Percentiles rank a stretch among this genome's conserved stretches.
These are phyloP conservation scores for Atherinosoma microstoma DNA, from an alignment of 2,797 vertebrate species.

Conservation along the genomic window DNA sequence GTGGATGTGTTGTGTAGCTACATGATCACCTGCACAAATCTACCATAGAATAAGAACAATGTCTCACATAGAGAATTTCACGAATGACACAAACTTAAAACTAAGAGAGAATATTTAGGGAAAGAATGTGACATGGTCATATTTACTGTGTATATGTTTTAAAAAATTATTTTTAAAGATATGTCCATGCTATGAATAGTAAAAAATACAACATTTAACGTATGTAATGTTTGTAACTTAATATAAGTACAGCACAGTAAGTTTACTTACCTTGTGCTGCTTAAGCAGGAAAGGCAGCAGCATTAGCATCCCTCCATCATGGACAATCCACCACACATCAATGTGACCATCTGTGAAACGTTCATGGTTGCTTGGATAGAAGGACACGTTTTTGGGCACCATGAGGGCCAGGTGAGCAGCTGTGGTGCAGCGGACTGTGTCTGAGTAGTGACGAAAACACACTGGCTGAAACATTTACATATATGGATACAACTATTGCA, in stretches of 20 bases:
- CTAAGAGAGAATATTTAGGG: neutral
- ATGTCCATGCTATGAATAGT: neutral
- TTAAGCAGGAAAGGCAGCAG: slow-evolving; percentile 96
- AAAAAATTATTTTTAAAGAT: neutral
- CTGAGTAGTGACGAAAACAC: slow-evolving; percentile 71
- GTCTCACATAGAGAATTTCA: neutral
- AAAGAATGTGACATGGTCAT: neutral
- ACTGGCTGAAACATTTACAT: slow-evolving; percentile 25
- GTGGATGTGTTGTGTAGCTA: neutral
- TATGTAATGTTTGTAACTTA: neutral
- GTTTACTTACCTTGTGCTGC: slow-evolving; percentile 91
- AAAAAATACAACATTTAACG: neutral
- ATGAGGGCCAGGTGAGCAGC: slow-evolving; percentile 95
- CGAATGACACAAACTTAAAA: slow-evolving; percentile 8
- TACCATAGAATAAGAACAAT: neutral
- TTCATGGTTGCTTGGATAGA: slow-evolving; percentile 97
- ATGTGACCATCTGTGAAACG: slow-evolving; percentile 97
- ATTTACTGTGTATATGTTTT: neutral
- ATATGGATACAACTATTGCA: slow-evolving; percentile 1
- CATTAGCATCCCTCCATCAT: slow-evolving; percentile 99
- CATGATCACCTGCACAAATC: neutral
- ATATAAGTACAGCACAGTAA: neutral
- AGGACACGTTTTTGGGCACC: slow-evolving; percentile 97
- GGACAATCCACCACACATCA: slow-evolving; percentile 99
- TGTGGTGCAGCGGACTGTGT: slow-evolving; percentile 96